Evolutionary conservation across 2,888 invertebrate genomes (phyloP), one percentile per base, ranked within the genome.

Genomic region (Nowickia ferox): DNA sequence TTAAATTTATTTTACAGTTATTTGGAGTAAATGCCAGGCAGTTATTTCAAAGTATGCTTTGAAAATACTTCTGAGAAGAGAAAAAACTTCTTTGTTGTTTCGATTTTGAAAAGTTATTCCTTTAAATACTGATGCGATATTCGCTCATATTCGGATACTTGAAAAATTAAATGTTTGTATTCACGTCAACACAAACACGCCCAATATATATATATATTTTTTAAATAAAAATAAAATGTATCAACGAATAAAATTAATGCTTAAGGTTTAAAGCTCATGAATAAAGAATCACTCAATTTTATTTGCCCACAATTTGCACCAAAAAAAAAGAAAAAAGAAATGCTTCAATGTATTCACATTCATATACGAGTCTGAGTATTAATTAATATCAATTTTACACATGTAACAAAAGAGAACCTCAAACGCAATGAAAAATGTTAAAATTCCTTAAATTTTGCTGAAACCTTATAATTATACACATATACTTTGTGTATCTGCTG

Each of bases 181-280:
- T 84, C 90, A 91, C 89, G 91, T 91, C 91, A 91, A 88, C 88
- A 87, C 84, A 85, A 83, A 87, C 89, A 89, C 91, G 90, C 91
- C 91, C 88, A 75, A 71, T 69, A 17, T 48, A 59, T 9, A 1
- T 1, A 19, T 9, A 63, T 13, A 9, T 22, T 30, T 44, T 10
- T n/a, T 4, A 63, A 51, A 66, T 22, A 61, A 55, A 57, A 40
- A 38, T n/a, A 53, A 38, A 57, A 63, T 51, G 71, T 63, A 75
- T 53, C 19, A 72, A 69, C 46, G 57, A 79, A 79, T 71, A 51
- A 79, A 76, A 72, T 66, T 53, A 84, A 68, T 72, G 72, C 74
- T 77, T 63, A 13, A 42, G 72, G 81, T 61, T 77, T 72, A 72
- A 71, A 75, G 46, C 75, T 86, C 75, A 83, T 86, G 83, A 83